phyloP scores from a whole-genome alignment of 2,113 vertebrate genomes.

The Neoarius graeffei region DNA sequence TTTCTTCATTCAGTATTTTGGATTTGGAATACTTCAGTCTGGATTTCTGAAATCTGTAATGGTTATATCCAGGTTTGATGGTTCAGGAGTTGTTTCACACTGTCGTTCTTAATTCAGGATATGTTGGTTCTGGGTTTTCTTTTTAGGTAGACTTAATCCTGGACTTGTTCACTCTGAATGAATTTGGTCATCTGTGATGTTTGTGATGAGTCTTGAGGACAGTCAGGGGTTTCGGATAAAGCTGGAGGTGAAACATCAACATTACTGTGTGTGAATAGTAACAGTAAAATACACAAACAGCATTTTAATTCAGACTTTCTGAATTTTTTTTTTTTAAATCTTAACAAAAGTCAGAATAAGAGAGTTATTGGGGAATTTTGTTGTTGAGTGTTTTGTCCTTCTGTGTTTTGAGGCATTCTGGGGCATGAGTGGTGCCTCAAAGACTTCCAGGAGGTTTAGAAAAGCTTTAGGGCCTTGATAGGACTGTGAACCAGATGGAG shows the following conservation, averaged over 20 bases:
- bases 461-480: slow-evolving; percentile 44
- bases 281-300: background rate
- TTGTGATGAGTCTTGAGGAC: background rate
- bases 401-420: background rate
- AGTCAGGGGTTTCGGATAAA: background rate
- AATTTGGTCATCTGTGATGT: background rate
- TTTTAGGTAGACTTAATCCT: background rate
- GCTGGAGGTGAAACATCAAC: background rate
- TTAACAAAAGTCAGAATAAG: background rate
- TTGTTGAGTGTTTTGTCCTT: background rate
- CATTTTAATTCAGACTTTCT: background rate
- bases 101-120: too few relatives aligned
- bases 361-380: background rate
- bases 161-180: background rate
- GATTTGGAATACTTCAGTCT: background rate
- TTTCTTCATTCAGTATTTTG: background rate
- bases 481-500: slow-evolving; percentile 51
- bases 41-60: background rate
- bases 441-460: slow-evolving; percentile 43
- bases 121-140: too few relatives aligned
- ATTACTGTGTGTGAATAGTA: background rate
- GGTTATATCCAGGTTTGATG: background rate
- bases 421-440: slow-evolving; percentile 38
- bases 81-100: background rate
- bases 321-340: background rate